phyloP scores from a whole-genome alignment of 2,797 vertebrate genomes.

The Notolepis coatsorum region DNA sequence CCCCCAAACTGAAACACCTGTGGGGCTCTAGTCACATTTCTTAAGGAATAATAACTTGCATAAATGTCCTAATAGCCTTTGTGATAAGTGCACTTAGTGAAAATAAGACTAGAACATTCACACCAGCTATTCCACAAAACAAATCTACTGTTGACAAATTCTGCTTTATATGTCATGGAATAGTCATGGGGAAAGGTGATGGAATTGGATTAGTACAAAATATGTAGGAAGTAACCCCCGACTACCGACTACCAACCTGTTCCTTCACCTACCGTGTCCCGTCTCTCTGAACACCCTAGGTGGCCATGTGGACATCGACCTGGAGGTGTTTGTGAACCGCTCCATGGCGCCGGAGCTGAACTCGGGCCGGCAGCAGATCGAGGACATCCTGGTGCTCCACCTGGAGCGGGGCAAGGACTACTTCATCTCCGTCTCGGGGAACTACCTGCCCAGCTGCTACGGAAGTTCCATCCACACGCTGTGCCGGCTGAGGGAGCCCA shows the following conservation, averaged over 20 bases:
- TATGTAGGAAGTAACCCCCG: too few species aligned
- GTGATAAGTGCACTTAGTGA: too few species aligned
- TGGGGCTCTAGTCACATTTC: too few species aligned
- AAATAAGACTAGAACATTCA: too few species aligned
- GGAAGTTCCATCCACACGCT: slow-evolving; percentile 88
- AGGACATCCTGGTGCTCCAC: slow-evolving; percentile 96
- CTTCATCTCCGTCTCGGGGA: slow-evolving; percentile 93
- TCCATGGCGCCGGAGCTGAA: slow-evolving; percentile 90
- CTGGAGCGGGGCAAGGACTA: slow-evolving; percentile 95
- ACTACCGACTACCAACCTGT: not conserved
- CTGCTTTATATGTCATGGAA: too few species aligned
- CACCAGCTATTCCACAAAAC: too few species aligned
- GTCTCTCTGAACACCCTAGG: slow-evolving; percentile 74
- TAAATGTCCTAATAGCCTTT: too few species aligned
- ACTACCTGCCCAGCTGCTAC: slow-evolving; percentile 96
- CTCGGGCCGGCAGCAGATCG: slow-evolving; percentile 87
- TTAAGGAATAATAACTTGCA: too few species aligned
- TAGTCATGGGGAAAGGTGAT: too few species aligned
- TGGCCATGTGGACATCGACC: slow-evolving; percentile 85
- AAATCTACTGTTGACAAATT: too few species aligned
- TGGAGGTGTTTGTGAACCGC: slow-evolving; percentile 96
- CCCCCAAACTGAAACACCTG: too few species aligned
- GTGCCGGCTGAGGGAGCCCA: slow-evolving; percentile 90
- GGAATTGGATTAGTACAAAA: too few species aligned
- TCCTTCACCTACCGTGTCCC: not conserved